phyloP scores from a whole-genome alignment of 2,113 vertebrate genomes.

The Lamprotornis superbus region DNA sequence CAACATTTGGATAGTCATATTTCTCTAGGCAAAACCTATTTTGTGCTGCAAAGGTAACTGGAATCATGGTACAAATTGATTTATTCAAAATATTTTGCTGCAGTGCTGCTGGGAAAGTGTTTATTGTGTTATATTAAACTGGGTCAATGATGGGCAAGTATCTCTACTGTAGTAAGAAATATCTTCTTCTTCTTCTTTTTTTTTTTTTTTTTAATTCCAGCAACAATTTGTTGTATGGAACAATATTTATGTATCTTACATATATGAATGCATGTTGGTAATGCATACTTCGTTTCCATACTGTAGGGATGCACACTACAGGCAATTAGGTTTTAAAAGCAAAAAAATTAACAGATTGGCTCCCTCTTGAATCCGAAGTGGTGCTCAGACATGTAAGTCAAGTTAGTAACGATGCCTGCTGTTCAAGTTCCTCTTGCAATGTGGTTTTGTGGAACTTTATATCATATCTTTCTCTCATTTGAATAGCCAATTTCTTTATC shows the following conservation, averaged over 20 bases:
- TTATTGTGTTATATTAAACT: neutral
- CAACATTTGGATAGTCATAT: neutral
- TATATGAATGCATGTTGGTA: neutral
- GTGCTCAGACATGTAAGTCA: neutral
- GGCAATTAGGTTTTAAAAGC: neutral
- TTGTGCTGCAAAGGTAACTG: neutral
- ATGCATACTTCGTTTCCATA: neutral
- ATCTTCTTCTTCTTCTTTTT: neutral
- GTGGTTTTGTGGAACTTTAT: conserved; percentile 13
- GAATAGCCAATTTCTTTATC: conserved; percentile 25
- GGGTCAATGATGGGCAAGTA: neutral
- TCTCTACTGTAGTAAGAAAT: neutral
- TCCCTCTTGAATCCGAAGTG: neutral
- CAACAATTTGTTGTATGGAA: neutral
- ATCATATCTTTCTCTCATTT: conserved; percentile 17
- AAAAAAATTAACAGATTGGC: neutral
- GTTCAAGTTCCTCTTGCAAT: neutral
- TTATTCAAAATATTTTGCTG: neutral
- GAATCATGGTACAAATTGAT: neutral
- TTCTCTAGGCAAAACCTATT: neutral
- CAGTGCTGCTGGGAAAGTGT: neutral
- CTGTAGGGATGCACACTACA: neutral
- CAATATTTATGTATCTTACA: neutral
- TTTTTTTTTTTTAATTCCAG: neutral
- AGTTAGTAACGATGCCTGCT: neutral